These are phyloP conservation scores for Delphinus delphis DNA, from an alignment of 2,113 vertebrate species.

Conservation along the genomic window DNA sequence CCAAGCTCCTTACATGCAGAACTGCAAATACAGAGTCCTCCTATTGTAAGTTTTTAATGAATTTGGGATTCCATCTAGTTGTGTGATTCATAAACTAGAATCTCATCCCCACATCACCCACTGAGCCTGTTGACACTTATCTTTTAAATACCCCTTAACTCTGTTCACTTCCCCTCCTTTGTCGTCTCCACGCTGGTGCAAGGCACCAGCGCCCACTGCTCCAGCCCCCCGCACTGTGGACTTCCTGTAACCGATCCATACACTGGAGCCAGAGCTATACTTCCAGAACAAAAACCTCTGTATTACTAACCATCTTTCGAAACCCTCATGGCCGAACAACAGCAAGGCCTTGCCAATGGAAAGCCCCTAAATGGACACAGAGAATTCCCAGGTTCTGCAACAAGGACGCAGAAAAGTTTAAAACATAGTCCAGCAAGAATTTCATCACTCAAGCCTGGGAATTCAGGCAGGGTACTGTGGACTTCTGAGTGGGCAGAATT, in stretches of 20 bases:
- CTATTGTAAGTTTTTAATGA: neutral
- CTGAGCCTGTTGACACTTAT: neutral
- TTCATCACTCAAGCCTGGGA: neutral
- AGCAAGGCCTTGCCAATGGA: neutral
- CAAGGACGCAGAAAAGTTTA: neutral
- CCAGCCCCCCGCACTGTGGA: neutral
- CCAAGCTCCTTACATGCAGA: neutral
- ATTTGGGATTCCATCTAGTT: neutral
- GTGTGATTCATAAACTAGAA: neutral
- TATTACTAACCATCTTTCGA: neutral
- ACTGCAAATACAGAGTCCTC: neutral
- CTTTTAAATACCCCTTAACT: neutral
- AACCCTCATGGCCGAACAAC: neutral
- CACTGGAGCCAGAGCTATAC: neutral
- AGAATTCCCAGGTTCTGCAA: conserved; percentile 11
- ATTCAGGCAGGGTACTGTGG: neutral
- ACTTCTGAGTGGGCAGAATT: neutral
- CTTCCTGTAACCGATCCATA: neutral
- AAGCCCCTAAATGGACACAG: neutral
- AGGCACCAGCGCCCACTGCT: neutral
- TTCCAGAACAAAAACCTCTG: conserved; percentile 2
- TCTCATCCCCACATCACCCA: neutral
- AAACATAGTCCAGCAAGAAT: neutral
- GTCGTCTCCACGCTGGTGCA: neutral
- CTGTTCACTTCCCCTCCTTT: neutral